phyloP scores from a whole-genome alignment of 2,888 invertebrate species.

The Choreutis nemorana region DNA sequence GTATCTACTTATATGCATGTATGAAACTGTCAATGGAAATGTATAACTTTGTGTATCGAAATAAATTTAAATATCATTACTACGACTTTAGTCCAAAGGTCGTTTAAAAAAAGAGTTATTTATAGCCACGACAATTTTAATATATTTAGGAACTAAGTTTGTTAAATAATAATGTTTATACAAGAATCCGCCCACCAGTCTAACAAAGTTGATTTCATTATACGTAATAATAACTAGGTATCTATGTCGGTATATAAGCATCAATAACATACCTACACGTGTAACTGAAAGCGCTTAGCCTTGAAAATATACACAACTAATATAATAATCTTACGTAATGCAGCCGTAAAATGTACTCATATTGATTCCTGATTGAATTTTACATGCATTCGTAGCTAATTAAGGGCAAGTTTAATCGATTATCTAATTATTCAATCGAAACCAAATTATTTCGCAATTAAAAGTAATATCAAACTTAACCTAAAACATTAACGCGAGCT shows the following conservation, averaged over 20 bases:
- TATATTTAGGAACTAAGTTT: no score
- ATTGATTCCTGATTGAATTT: slow-evolving; percentile 31
- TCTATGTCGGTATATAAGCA: slow-evolving; percentile 3
- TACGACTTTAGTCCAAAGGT: no score
- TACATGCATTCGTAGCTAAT: slow-evolving; percentile 17
- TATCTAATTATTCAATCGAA: slow-evolving; percentile 1
- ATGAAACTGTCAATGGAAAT: no score
- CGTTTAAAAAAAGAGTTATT: no score
- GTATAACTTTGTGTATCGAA: no score
- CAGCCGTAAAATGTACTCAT: slow-evolving; percentile 30
- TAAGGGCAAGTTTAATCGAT: slow-evolving; percentile 27
- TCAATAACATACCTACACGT: slow-evolving; percentile 11
- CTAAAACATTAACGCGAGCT: slow-evolving; percentile 26
- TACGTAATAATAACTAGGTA: slow-evolving; percentile 2
- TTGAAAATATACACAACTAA: slow-evolving; percentile 35
- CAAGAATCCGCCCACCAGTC: no score
- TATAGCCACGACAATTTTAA: no score
- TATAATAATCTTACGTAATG: slow-evolving; percentile 43
- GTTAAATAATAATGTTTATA: no score
- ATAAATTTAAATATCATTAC: no score
- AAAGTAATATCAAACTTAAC: slow-evolving; percentile 31
- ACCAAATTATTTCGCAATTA: slow-evolving; percentile 7
- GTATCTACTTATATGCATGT: no score
- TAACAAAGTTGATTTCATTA: slow-evolving; percentile 1
- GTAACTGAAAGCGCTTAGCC: slow-evolving; percentile 40